Base-by-base conservation (phyloP, 2,888 invertebrate genomes). In the Agrilus cyanescens region DNA sequence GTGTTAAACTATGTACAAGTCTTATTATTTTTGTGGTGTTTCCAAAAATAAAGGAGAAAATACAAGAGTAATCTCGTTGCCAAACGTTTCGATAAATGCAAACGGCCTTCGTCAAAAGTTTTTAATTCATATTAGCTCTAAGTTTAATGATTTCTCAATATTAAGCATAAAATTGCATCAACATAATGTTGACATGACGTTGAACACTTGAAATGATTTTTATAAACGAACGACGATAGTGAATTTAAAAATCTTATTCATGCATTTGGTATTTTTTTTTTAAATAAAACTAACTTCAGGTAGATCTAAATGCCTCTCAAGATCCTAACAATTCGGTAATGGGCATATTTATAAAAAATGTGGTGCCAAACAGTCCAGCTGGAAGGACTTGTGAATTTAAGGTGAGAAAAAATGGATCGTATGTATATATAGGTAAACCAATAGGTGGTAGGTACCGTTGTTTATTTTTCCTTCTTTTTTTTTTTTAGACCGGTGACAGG, bases 291-390 rank as follows among this genome's bases (percentile, higher is more conserved):
- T 44, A 35, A 32, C 63, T 55, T 15, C 65, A 83, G 82, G 83
- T 85, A 43, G 85, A 89, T 58, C 72, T 87, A 53, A 81, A 80
- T 55, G 76, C 81, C 44, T 75, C 48, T 75, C 80, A 41, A 71
- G 76, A 63, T 61, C 49, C 82, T 10, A 10, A 10, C 25, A 25
- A 25, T 25, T 25, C 83, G 41, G 79, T 95, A 52, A 83, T 91
- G 44, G 97, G 97, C 5, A 96, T 98, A 60, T 98, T 98, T 66
- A 91, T 98, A 61, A 97, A 97, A 67, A 91, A 93, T 58, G 95
- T 98, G 1, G 80, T 95, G 12, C 80, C 89, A 1, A 83, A 89
- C 49, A 94, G 93, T 67, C 95, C 97, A 1, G 98, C 97, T 1
- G 94, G 91, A 38, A 75, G 78, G 55, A 83, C 87, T 50, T 91